Base-by-base conservation (phyloP, 2,113 vertebrate species). In the Takifugu flavidus region DNA sequence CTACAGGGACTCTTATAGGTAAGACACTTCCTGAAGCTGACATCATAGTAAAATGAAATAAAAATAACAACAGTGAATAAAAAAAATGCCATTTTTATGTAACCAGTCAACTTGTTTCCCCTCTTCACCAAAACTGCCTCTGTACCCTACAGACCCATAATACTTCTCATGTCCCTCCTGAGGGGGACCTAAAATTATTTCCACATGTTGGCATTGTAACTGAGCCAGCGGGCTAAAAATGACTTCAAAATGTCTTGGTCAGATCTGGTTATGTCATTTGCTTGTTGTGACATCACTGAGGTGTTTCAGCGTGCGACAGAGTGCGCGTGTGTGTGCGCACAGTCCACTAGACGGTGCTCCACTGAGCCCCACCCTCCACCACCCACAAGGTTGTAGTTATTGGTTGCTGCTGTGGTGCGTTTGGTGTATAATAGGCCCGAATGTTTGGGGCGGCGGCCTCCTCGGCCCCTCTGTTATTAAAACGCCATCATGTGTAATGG, bases 1-100 rank as follows among this genome's bases (percentile, higher is more conserved):
- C 88, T 98, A 95, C 87, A 93, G 97, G 25, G 97, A 99, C 83
- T 99, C 97, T 8, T 99, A 99, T 91, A 99, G 96, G 97, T 98
- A 61, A 56, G 14, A 7, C 3, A 53, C 29, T 13, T 27, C 31
- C 1, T 10, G 13, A 42, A 45, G 43, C 1, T 26, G 31, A 5
- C 39, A 45, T 45, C 5, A 45, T 45, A 13, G 14, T 5, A 15
- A 15, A 14, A 13, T 15, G 1, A 45, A 45, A 14, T 15, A 39
- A 39, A 39, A 39, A 39, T 3, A 39, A 34, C 4, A 34, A 34
- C 2, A 39, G 1, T 39, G 11, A 6, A 39, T 39, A 10, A 10
- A 39, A 39, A 39, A 39, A 39, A 39, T 39, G 11, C 34, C 29
- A 6, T 39, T 6, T 8, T 11, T 3, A 39, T 39, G 34, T 39